Conservation (phyloP, 2,797 vertebrate species). For the Phyllotis vaccarum region DNA sequence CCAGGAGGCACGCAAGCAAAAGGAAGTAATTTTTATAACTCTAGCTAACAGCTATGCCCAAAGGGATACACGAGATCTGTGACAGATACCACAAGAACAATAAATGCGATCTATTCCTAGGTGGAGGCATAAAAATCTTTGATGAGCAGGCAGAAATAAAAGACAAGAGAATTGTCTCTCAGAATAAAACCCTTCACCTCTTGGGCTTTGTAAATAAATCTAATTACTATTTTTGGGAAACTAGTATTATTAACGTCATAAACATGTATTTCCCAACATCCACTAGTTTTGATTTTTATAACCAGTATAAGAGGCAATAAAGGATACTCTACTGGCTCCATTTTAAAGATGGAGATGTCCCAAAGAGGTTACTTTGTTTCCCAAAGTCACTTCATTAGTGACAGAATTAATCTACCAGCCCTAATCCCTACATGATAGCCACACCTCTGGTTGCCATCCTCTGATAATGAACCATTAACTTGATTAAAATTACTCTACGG, state of each 20-base stretch:
- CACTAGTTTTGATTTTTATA: constrained; percentile 17
- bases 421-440: background rate
- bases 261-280: background rate
- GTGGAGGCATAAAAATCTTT: background rate
- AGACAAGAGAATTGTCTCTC: background rate
- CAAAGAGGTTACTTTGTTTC: background rate
- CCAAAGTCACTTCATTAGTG: background rate
- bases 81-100: background rate
- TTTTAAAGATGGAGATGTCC: background rate
- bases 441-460: background rate
- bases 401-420: background rate
- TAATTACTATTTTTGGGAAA: background rate
- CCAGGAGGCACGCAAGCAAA: background rate
- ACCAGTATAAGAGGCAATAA: background rate
- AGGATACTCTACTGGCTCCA: background rate
- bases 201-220: background rate
- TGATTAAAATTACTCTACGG: constrained; percentile 65
- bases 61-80: background rate
- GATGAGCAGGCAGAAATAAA: background rate
- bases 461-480: constrained; percentile 42
- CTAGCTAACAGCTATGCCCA: background rate
- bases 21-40: constrained; percentile 4
- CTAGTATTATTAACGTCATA: background rate
- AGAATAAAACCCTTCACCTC: background rate
- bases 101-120: background rate